These are phyloP conservation scores for Eremobia ochroleuca DNA, from an alignment of 2,888 invertebrate species.

Conservation along the genomic window DNA sequence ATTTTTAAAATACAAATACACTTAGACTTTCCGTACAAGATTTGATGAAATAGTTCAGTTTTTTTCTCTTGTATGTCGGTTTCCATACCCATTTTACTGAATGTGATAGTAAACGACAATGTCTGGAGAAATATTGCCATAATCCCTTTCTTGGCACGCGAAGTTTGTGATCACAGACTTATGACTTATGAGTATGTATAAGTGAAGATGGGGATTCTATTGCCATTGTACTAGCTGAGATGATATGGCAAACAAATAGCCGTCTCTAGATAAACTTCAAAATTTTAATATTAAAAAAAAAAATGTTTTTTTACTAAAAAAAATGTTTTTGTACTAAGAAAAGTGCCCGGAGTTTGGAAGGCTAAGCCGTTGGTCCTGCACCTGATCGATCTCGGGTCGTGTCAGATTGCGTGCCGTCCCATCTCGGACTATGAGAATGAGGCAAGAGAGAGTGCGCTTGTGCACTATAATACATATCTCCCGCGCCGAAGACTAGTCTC, in stretches of 20 bases:
- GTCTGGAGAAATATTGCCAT: background rate
- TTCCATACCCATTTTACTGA: background rate
- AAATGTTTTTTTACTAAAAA: no score
- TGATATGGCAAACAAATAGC: background rate
- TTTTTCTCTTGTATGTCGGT: background rate
- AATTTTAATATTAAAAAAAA: no score
- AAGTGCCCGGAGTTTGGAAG: no score
- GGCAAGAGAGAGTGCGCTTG: no score
- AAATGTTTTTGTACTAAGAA: no score
- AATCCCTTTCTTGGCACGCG: conserved; percentile 12
- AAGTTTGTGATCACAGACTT: background rate
- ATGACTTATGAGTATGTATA: background rate
- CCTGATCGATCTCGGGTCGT: no score
- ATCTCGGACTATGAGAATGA: no score
- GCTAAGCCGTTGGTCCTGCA: no score
- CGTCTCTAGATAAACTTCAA: background rate
- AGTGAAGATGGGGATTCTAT: background rate
- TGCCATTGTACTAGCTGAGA: background rate
- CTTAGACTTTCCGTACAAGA: no score
- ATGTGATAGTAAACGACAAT: background rate
- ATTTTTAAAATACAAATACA: background rate
- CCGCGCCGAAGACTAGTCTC: no score
- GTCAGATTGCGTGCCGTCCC: no score
- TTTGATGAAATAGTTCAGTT: background rate
- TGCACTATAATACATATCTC: no score